These are phyloP conservation scores for Periphyllus acericola DNA, from an alignment of 2,888 invertebrate species.

Conservation along the genomic window DNA sequence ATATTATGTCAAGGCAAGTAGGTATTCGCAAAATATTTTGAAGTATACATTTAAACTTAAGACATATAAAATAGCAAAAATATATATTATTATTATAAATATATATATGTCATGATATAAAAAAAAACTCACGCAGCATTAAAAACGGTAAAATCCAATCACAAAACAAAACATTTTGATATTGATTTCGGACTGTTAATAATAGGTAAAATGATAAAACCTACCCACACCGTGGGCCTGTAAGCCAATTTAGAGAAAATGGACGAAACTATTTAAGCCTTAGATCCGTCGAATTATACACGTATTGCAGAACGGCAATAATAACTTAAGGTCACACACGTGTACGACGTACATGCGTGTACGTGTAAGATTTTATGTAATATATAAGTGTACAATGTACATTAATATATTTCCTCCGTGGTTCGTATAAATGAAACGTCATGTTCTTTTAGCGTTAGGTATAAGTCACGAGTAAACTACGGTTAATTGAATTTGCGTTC, in stretches of 20 bases:
- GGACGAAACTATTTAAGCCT: not conserved
- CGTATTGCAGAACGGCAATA: not conserved
- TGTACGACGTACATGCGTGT: not conserved
- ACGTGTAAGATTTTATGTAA: not conserved
- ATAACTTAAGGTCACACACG: not conserved
- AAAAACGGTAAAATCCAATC: not conserved
- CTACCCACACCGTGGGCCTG: not conserved
- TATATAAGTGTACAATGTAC: not conserved
- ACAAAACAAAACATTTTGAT: not conserved
- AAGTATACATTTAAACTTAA: too few relatives aligned
- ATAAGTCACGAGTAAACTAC: constrained; percentile 16
- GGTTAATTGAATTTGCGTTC: constrained; percentile 44
- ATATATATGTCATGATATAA: too few relatives aligned
- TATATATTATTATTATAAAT: too few relatives aligned
- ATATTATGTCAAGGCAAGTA: too few relatives aligned
- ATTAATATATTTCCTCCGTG: too few relatives aligned
- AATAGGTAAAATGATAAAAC: not conserved
- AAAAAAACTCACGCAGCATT: too few relatives aligned
- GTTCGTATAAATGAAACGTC: not conserved
- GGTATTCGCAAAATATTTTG: too few relatives aligned
- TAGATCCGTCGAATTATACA: not conserved
- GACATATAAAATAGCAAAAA: too few relatives aligned
- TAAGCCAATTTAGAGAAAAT: not conserved
- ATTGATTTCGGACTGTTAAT: not conserved
- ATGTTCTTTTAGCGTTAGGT: not conserved